Conservation (phyloP, 1,140 invertebrate species). For the Papilio polyxenes region DNA sequence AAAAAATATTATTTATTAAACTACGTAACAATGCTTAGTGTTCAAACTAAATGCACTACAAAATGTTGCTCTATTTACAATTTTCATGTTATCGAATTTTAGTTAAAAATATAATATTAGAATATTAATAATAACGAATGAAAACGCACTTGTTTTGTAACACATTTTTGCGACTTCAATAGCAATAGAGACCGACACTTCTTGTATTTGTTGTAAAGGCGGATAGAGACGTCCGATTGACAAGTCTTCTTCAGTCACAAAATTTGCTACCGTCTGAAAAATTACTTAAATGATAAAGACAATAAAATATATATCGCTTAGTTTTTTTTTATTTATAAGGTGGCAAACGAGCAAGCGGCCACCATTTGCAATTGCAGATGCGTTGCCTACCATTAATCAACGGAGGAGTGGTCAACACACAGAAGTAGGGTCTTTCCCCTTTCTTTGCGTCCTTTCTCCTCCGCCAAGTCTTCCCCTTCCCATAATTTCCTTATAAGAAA, state of each 20-base stretch:
- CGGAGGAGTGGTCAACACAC: too few species aligned
- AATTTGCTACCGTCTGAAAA: constrained; percentile 86
- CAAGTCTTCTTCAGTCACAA: constrained; percentile 91
- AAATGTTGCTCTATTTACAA: background rate
- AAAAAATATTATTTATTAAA: too few species aligned
- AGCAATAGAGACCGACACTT: constrained; percentile 94
- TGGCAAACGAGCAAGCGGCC: too few species aligned
- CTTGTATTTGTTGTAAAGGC: constrained; percentile 89
- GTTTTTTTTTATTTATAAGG: too few species aligned
- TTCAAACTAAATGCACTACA: constrained; percentile 3
- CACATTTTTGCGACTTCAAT: constrained; percentile 89
- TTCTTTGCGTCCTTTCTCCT: too few species aligned
- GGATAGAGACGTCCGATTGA: constrained; percentile 95
- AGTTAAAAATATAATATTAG: background rate
- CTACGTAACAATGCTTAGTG: too few species aligned
- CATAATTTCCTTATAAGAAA: too few species aligned
- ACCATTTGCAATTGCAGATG: too few species aligned
- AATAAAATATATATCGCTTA: too few species aligned
- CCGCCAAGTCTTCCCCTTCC: too few species aligned
- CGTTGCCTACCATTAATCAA: too few species aligned
- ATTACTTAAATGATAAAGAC: background rate
- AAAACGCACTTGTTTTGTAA: constrained; percentile 86
- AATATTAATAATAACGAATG: constrained; percentile 31
- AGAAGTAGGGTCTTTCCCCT: too few species aligned
- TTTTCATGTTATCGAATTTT: background rate